Conservation (phyloP, 2,113 vertebrate species). For the Clarias batrachus region DNA sequence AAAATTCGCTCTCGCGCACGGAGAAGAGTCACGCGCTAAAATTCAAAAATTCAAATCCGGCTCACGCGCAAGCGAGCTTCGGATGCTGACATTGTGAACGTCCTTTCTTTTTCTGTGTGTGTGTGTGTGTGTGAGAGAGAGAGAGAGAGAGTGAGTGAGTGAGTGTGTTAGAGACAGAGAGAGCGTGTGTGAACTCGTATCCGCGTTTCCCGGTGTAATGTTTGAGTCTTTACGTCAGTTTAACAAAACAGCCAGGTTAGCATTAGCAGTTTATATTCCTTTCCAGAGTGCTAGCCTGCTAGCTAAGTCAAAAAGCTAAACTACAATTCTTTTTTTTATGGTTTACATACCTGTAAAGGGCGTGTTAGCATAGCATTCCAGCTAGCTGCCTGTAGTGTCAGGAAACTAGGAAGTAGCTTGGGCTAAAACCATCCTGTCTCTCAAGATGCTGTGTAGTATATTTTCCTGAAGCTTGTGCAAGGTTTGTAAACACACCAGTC, state of each 20-base stretch:
- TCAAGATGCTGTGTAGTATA: conserved; percentile 4
- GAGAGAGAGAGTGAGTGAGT: neutral
- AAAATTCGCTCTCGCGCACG: neutral
- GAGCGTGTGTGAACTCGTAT: neutral
- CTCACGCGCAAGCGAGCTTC: neutral
- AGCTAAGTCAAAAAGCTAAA: neutral
- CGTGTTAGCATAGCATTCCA: neutral
- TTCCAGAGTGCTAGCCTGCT: neutral
- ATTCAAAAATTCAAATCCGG: neutral
- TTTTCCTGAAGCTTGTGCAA: neutral
- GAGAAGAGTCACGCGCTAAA: conserved; percentile 9
- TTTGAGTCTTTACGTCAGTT: too few relatives aligned
- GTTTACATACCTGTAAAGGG: neutral
- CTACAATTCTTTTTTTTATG: too few relatives aligned
- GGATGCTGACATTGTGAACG: conserved; percentile 16
- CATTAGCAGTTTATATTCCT: neutral
- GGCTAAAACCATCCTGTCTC: neutral
- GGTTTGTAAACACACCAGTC: neutral
- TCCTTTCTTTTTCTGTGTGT: neutral
- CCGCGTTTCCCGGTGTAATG: neutral
- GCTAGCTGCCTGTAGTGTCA: neutral
- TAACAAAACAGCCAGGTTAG: neutral
- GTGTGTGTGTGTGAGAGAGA: neutral
- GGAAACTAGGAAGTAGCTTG: neutral
- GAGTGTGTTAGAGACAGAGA: neutral